Evolutionary conservation across 1,140 invertebrate genomes (phyloP).

Genomic region (Anoplophora glabripennis): DNA sequence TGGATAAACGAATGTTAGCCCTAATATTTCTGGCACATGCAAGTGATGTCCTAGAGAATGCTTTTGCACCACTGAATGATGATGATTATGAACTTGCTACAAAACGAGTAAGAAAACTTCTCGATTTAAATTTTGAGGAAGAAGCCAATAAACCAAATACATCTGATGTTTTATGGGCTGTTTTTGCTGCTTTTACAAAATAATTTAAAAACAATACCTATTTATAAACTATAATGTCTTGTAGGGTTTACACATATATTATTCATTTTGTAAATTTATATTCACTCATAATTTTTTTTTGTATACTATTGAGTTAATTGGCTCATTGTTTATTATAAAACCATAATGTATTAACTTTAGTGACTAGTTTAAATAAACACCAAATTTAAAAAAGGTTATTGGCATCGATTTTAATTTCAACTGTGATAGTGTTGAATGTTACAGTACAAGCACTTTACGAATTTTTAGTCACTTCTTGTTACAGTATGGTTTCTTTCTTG

Average conservation of each 20-base stretch:
- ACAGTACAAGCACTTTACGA: slow-evolving; percentile 1
- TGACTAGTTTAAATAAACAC: neutral
- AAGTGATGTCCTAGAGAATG: slow-evolving; percentile 98
- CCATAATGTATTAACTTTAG: slow-evolving; percentile 7
- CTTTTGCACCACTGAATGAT: slow-evolving; percentile 97
- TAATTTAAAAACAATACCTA: slow-evolving; percentile 54
- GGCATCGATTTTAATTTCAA: neutral
- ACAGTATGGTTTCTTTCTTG: neutral
- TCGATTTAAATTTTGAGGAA: slow-evolving; percentile 95
- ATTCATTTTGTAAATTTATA: slow-evolving; percentile 14
- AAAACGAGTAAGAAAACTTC: slow-evolving; percentile 89
- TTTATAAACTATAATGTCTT: slow-evolving; percentile 1
- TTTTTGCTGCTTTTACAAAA: slow-evolving; percentile 97
- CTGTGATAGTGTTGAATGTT: slow-evolving; percentile 8
- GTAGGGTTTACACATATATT: neutral
- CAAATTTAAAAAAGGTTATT: neutral
- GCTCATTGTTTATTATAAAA: neutral
- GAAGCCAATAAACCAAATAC: slow-evolving; percentile 85
- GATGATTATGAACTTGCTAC: slow-evolving; percentile 99
- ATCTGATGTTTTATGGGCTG: slow-evolving; percentile 96
- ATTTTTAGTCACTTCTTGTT: slow-evolving; percentile 2
- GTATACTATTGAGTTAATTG: neutral
- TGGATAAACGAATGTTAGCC: slow-evolving; percentile 91
- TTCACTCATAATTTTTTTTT: slow-evolving; percentile 1
- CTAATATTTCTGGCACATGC: slow-evolving; percentile 95